Evolutionary conservation across 2,113 vertebrate genomes (phyloP).

Genomic region (Plectropomus leopardus): DNA sequence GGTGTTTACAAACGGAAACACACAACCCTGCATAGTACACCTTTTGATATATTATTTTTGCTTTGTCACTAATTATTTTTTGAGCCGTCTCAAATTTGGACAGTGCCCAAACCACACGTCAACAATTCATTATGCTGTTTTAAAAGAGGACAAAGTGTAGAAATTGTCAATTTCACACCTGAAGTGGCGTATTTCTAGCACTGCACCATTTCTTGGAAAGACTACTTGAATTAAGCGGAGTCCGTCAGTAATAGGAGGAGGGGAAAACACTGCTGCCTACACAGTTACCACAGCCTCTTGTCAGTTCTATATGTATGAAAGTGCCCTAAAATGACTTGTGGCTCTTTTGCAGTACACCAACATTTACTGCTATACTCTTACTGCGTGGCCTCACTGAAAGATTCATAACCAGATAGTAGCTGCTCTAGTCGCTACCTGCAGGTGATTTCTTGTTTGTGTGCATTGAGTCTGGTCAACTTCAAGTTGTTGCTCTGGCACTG

Average conservation of each 20-base stretch:
- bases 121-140: neutral
- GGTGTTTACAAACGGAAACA: too few relatives aligned
- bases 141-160: neutral
- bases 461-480: neutral
- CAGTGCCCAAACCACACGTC: neutral
- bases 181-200: neutral
- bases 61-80: neutral
- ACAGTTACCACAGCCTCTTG: neutral
- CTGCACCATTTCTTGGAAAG: neutral
- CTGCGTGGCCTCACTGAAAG: slow-evolving; percentile 1
- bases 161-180: neutral
- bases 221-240: neutral
- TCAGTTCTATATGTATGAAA: slow-evolving; percentile 33
- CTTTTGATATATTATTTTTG: neutral
- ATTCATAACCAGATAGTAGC: neutral
- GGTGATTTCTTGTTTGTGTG: neutral
- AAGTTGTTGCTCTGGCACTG: neutral
- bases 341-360: neutral
- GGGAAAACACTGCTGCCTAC: slow-evolving; percentile 3
- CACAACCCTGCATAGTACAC: too few relatives aligned
- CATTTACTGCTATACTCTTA: neutral
- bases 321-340: neutral
- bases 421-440: neutral
- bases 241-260: neutral
- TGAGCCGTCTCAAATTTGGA: neutral